Evolutionary conservation across 2,888 invertebrate genomes (phyloP), one percentile per base, ranked within the genome.

Genomic region (Psylliodes chrysocephalus): DNA sequence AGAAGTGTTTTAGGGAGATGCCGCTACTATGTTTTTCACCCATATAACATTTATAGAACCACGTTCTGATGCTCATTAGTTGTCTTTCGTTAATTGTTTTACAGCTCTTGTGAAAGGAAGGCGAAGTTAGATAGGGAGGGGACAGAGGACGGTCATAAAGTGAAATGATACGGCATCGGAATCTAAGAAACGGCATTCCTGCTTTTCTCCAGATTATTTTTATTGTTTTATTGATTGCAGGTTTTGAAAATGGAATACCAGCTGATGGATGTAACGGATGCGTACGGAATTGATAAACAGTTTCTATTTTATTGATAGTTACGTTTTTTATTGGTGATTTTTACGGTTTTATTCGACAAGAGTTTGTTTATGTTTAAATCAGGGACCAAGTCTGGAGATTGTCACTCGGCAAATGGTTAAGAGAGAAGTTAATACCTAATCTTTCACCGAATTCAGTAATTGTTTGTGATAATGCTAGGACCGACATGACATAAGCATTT

Each of bases 81-180:
- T 60, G 62, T 62, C 54, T 69, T 64, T 60, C 53, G 66, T 66
- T 69, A 66, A 69, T 69, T 66, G 63, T 66, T 66, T 69, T 60
- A 66, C 57, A 40, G 60, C 47, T 49, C 28, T 15, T n/a, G 12
- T 12, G 56, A 53, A 60, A 57, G 56, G 46, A 57, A 52, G 18
- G 17, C 17, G 42, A 33, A 30, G 51, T 10, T 15, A 3, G 18
- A 17, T 14, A 28, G n/a, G 28, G 4, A 40, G 22, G 17, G n/a
- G n/a, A n/a, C n/a, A n/a, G n/a, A n/a, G n/a, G 54, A 42, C 28
- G 17, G 28, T 28, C 25, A 54, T 42, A 54, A 54, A 42, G 17
- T 22, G 19, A 22, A 6, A 38, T 38, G 15, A 14, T 38, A 49
- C 30, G n/a, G 22, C 30, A 49, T 17, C n/a, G 18, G 19, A 52